Evolutionary conservation across 2,797 vertebrate genomes (phyloP), one percentile per base, ranked within the genome.

Genomic region (Eulemur albifrons): DNA sequence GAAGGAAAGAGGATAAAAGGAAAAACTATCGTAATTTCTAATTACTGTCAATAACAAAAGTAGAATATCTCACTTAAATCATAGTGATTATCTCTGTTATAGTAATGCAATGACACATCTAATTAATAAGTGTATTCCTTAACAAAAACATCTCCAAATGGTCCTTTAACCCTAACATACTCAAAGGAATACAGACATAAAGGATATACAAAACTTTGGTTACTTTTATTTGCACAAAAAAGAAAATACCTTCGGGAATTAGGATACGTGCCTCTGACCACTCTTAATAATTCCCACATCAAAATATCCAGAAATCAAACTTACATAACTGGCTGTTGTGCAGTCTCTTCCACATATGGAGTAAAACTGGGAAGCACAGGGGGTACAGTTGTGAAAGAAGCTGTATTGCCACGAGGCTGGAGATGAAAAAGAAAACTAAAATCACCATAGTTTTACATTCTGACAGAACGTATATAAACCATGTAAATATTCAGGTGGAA

Each of bases 261-360:
- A 67, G 9, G 48, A 69, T n/a, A 93, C 43, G 32, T 32, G 14
- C 25, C 21, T 76, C 27, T 91, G 27, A 27, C 18, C 84, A 88
- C n/a, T 13, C 43, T 83, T 15, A 38, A 72, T 18, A 38, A 72
- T 23, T 57, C 48, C 67, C 50, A 32, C 0, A 77, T 86, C 79
- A 73, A 67, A 73, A 10, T 3, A 9, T 32, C 69, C 43, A 38
- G 54, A 63, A 75, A 21, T 17, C 65, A 93, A 72, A 99, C 99
- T 99, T 98, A 99, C 99, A 99, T 99, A 73, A 98, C 98, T 87
- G 99, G 99, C 27, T 99, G 99, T 91, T 99, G 98, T 95, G 99
- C 99, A 15, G 98, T 98, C 96, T 99, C 99, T 38, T 99, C 99
- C 93, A 99, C 99, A 90, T 99, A 99, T 0, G 99, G 99, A 43